These are phyloP conservation scores for Ursus arctos DNA, from an alignment of 2,113 vertebrate genomes.

Conservation along the genomic window DNA sequence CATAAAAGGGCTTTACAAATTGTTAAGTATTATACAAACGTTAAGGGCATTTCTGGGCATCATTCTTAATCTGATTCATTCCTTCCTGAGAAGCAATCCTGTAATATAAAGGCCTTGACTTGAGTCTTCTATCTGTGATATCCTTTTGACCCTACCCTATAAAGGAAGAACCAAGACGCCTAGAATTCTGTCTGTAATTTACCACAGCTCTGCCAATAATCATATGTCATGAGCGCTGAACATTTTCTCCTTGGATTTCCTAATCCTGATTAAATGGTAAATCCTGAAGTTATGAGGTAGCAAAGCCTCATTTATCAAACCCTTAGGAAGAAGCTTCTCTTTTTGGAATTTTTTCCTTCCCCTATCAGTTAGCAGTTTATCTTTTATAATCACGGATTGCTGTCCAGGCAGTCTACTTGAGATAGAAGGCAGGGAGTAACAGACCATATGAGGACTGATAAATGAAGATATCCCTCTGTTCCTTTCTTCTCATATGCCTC, in stretches of 20 bases:
- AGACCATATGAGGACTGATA: not conserved
- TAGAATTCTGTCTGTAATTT: conserved; percentile 45
- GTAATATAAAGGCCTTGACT: not conserved
- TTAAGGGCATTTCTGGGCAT: conserved; percentile 48
- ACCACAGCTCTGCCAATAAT: conserved; percentile 49
- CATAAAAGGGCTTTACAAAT: conserved; percentile 39
- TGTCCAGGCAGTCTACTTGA: conserved; percentile 48
- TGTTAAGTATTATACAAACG: conserved; percentile 57
- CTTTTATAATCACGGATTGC: conserved; percentile 66
- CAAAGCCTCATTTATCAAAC: conserved; percentile 48
- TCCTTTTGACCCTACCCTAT: conserved; percentile 49
- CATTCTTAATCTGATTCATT: conserved; percentile 31
- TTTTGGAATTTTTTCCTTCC: not conserved
- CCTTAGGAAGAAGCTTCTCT: not conserved
- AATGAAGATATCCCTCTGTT: conserved; percentile 24
- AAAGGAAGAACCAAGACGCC: conserved; percentile 14
- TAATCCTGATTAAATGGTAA: conserved; percentile 45
- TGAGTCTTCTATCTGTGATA: conserved; percentile 25
- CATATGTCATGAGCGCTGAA: conserved; percentile 34
- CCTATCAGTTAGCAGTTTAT: conserved; percentile 51
- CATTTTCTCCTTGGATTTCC: not conserved
- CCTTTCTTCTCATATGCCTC: not conserved
- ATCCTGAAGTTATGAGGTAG: conserved; percentile 53
- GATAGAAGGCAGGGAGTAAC: not conserved
- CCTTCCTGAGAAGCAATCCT: conserved; percentile 10